These are phyloP conservation scores for Perizoma affinitatum DNA, from an alignment of 2,888 invertebrate species.

Conservation along the genomic window DNA sequence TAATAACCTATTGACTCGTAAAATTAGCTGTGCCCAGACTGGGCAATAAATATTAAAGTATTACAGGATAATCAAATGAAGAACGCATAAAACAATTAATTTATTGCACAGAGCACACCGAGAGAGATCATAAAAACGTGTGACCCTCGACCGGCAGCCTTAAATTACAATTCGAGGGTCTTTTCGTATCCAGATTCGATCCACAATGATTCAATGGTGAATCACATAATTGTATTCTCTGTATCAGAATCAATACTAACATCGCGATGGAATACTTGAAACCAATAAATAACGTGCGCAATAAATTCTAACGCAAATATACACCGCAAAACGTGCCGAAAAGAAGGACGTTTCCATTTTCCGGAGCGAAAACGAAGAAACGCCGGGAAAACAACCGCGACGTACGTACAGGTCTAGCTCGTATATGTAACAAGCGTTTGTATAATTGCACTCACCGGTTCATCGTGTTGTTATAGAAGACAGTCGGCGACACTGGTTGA, in stretches of 20 bases:
- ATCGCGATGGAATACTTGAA: conserved; percentile 36
- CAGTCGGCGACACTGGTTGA: conserved; percentile 37
- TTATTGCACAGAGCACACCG: conserved; percentile 8
- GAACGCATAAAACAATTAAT: neutral
- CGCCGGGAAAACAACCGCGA: conserved; percentile 30
- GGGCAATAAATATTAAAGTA: conserved; percentile 30
- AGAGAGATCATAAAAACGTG: conserved; percentile 12
- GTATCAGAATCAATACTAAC: conserved; percentile 40
- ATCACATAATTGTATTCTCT: conserved; percentile 45
- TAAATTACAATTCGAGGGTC: conserved; percentile 20
- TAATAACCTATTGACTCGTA: neutral
- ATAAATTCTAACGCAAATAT: conserved; percentile 33
- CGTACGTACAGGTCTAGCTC: conserved; percentile 8
- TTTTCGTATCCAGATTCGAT: conserved; percentile 31
- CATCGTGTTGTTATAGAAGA: conserved; percentile 44
- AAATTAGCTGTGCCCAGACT: conserved; percentile 26
- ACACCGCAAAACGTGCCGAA: conserved; percentile 35
- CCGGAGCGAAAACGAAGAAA: conserved; percentile 55
- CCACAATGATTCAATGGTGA: conserved; percentile 50
- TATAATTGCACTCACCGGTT: conserved; percentile 52
- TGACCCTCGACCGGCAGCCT: conserved; percentile 29
- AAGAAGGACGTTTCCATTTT: conserved; percentile 49
- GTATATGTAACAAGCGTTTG: conserved; percentile 6
- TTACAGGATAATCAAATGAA: conserved; percentile 28
- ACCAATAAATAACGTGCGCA: conserved; percentile 34